Evolutionary conservation across 2,113 vertebrate genomes (phyloP), one percentile per base, ranked within the genome.

Genomic region (Melanotaenia duboulayi): DNA sequence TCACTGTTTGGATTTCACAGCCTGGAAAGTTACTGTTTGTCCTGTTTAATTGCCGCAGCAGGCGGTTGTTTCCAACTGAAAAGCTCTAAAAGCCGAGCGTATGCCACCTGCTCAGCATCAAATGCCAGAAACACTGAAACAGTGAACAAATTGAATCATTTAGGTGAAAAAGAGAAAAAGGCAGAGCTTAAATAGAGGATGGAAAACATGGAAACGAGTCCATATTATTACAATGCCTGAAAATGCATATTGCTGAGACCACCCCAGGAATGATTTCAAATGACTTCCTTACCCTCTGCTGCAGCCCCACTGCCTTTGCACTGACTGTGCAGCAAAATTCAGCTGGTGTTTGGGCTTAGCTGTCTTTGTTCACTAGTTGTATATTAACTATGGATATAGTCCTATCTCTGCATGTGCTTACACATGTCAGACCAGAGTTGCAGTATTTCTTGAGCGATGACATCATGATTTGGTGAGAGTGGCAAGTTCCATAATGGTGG

Each of bases 31-130:
- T 28, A 58, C 14, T 22, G 39, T 40, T 71, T 51, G 13, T 44
- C 37, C 24, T 49, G 32, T 64, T 32, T 46, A 61, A 72, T 40
- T 37, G 14, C 62, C n/a, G 59, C 44, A 64, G 59, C 23, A 42
- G 56, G 50, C 11, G 24, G 76, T 25, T 57, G 61, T 59, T 67
- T 78, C 40, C 55, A 39, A n/a, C 48, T 8, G 23, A 48, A 68
- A 68, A 52, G 35, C 55, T 60, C 24, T 19, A 24, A 75, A 48
- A 67, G 39, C n/a, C 23, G 10, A 52, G 16, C 22, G 22, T 22
- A 35, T 42, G 10, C 44, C 61, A 60, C 40, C 32, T 44, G 23
- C 22, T 54, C 10, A 22, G 35, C 16, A 52, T 23, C 50, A 56
- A 55, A 49, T 51, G 22, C 14, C 40, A 65, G 54, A 65, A 46